Evolutionary conservation across 1,140 invertebrate genomes (phyloP).

Genomic region (Papilio xuthus): DNA sequence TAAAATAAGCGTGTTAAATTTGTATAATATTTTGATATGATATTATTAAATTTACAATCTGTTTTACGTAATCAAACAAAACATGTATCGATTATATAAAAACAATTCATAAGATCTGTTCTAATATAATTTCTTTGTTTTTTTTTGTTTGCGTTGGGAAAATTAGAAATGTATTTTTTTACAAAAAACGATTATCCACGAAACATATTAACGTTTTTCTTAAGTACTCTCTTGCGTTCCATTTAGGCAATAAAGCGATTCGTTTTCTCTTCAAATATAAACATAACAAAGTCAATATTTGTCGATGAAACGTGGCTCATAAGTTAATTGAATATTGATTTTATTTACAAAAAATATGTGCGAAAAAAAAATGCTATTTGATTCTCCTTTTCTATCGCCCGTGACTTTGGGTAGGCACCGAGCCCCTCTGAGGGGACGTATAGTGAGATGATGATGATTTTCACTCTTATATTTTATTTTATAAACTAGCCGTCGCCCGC

Average conservation of each 20-base stretch:
- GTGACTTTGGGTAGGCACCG: no score
- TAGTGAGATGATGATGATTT: no score
- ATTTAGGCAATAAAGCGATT: neutral
- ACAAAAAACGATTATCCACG: neutral
- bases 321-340: neutral
- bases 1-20: neutral
- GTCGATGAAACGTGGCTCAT: neutral
- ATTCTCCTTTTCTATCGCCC: no score
- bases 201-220: slow-evolving; percentile 1
- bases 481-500: no score
- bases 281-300: slow-evolving; percentile 22
- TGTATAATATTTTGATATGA: neutral
- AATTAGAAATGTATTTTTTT: neutral
- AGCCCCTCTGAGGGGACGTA: no score
- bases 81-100: neutral
- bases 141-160: neutral
- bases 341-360: no score
- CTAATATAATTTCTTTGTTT: neutral
- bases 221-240: neutral
- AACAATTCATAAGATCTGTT: no score
- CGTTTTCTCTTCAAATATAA: neutral
- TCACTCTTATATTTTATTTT: no score
- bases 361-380: no score
- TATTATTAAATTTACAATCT: no score
- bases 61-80: neutral